phyloP scores from a whole-genome alignment of 2,888 invertebrate species.

The Rhingia campestris region DNA sequence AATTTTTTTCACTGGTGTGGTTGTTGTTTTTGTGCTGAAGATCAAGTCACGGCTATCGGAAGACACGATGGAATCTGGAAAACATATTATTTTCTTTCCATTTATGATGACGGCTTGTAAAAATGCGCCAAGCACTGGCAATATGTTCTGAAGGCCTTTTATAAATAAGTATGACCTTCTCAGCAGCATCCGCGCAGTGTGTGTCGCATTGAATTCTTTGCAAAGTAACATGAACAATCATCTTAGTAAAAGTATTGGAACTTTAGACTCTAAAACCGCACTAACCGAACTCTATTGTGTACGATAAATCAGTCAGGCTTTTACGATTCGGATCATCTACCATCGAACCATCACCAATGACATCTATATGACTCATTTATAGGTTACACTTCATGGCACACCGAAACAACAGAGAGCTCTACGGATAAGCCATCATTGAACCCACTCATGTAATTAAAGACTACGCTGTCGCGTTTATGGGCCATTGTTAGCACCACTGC shows the following conservation, averaged over 20 bases:
- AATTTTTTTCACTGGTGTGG: constrained; percentile 1
- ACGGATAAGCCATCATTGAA: constrained; percentile 37
- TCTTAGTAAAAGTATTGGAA: not conserved
- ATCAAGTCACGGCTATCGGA: constrained; percentile 37
- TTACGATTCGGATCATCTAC: not conserved
- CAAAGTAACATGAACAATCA: not conserved
- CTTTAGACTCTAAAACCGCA: constrained; percentile 4
- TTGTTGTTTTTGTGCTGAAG: constrained; percentile 2
- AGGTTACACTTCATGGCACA: constrained; percentile 27
- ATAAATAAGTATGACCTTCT: constrained; percentile 15
- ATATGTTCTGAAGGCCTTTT: not conserved
- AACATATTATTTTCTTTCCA: constrained; percentile 28
- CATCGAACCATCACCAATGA: not conserved
- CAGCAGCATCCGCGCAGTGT: not conserved
- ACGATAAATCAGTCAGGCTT: constrained; percentile 19
- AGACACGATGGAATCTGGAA: constrained; percentile 27
- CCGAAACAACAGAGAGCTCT: not conserved
- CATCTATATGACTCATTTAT: constrained; percentile 43
- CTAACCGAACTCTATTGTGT: not conserved
- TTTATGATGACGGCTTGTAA: constrained; percentile 11
- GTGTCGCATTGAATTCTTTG: not conserved
- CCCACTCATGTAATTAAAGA: constrained; percentile 36
- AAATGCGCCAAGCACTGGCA: not conserved
- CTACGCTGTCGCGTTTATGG: constrained; percentile 8
- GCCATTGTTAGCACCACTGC: constrained; percentile 44